Conservation (phyloP, 2,888 invertebrate species). For the Icerya purchasi region DNA sequence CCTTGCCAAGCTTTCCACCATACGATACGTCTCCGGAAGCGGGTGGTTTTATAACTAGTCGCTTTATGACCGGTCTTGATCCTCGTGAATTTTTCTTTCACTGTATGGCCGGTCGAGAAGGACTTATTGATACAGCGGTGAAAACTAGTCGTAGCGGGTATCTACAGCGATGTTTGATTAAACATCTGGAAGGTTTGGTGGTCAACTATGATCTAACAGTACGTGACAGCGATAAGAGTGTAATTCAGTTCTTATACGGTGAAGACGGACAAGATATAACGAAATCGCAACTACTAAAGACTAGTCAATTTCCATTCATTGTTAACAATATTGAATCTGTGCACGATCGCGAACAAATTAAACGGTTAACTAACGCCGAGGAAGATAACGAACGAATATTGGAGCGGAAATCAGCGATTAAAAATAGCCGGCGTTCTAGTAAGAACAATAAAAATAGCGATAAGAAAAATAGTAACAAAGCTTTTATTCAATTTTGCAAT, state of each 20-base stretch:
- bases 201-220: slow-evolving; percentile 89
- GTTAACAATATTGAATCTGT: slow-evolving; percentile 51
- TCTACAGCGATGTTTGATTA: slow-evolving; percentile 86
- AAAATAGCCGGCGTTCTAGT: background rate
- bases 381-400: slow-evolving; percentile 30
- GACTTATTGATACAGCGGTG: slow-evolving; percentile 97
- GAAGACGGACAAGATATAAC: slow-evolving; percentile 83
- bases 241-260: slow-evolving; percentile 83
- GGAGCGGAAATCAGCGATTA: slow-evolving; percentile 35
- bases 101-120: slow-evolving; percentile 99
- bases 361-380: slow-evolving; percentile 35
- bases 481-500: slow-evolving; percentile 19
- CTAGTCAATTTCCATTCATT: slow-evolving; percentile 55
- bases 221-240: slow-evolving; percentile 75
- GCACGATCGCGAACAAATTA: slow-evolving; percentile 33
- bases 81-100: slow-evolving; percentile 98
- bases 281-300: slow-evolving; percentile 61
- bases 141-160: slow-evolving; percentile 98
- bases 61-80: slow-evolving; percentile 95
- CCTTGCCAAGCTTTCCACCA: slow-evolving; percentile 73
- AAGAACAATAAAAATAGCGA: slow-evolving; percentile 41
- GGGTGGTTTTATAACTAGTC: slow-evolving; percentile 87
- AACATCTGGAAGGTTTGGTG: slow-evolving; percentile 87
- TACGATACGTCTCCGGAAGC: slow-evolving; percentile 76
- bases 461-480: slow-evolving; percentile 23